Percentiles rank a stretch among this genome's conserved stretches.
Evolutionary conservation across 2,113 vertebrate genomes (phyloP).

Genomic region (Sebastes schlegelii): DNA sequence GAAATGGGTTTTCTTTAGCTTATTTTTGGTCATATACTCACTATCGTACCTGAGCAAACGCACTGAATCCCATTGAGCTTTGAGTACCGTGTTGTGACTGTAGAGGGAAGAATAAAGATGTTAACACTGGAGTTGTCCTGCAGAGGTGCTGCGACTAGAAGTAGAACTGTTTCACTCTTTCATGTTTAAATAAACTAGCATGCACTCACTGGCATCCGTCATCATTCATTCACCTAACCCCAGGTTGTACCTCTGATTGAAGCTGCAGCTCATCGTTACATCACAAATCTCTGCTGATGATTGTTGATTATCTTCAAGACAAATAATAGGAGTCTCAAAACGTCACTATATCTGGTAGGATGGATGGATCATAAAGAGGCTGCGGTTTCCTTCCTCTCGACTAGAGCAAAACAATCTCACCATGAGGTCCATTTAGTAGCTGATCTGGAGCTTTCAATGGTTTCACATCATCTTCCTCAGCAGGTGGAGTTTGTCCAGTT

Average conservation of each 20-base stretch:
- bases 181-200: neutral
- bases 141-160: neutral
- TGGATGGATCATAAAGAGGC: too few species aligned
- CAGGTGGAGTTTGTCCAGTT: too few species aligned
- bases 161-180: neutral
- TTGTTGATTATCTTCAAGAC: too few species aligned
- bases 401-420: too few species aligned
- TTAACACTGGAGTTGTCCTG: slow-evolving; percentile 8
- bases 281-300: too few species aligned
- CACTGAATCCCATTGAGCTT: neutral
- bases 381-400: too few species aligned
- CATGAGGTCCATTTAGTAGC: too few species aligned
- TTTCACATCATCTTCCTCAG: neutral
- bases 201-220: neutral
- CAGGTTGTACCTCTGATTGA: neutral
- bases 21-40: slow-evolving; percentile 21
- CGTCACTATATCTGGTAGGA: too few species aligned
- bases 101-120: neutral
- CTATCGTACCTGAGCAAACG: slow-evolving; percentile 18
- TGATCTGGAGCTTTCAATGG: neutral
- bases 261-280: too few species aligned
- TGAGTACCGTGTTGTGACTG: neutral
- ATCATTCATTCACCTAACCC: neutral
- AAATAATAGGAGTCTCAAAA: too few species aligned
- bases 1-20: neutral